Evolutionary conservation across 2,113 vertebrate species (phyloP).

Genomic region (Oceanites oceanicus): DNA sequence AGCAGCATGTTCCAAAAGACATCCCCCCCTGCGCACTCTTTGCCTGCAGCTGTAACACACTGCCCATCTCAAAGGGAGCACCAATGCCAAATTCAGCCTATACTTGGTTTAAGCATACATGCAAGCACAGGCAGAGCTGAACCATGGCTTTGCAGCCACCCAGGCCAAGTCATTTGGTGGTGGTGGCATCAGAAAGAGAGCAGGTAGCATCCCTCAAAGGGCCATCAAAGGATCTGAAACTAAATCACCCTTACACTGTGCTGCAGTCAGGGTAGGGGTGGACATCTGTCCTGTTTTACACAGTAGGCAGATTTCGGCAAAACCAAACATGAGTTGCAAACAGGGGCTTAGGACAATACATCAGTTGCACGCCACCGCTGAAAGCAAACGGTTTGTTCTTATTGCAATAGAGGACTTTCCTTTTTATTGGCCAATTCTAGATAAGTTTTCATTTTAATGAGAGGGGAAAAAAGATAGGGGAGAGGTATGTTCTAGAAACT

Average conservation of each 20-base stretch:
- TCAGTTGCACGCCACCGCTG: not conserved
- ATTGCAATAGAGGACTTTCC: not conserved
- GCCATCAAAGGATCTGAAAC: not conserved
- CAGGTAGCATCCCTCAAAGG: not conserved
- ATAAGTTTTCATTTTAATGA: not conserved
- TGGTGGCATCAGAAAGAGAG: not conserved
- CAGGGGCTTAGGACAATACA: not conserved
- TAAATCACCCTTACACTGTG: not conserved
- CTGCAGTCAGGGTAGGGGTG: not conserved
- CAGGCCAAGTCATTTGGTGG: not conserved
- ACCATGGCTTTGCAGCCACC: not conserved
- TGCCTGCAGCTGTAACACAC: not conserved
- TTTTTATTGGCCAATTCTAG: not conserved
- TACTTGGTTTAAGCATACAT: not conserved
- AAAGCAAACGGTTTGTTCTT: not conserved
- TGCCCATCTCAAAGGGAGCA: not conserved
- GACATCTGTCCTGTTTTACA: not conserved
- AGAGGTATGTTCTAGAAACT: not conserved
- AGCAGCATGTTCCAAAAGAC: not conserved
- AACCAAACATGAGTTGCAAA: not conserved
- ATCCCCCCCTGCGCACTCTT: accelerated
- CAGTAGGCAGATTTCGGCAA: not conserved
- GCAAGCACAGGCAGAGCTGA: not conserved
- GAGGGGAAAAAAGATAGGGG: not conserved
- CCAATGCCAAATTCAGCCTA: not conserved